phyloP scores from a whole-genome alignment of 2,888 invertebrate species.

The Parasteatoda lunata region DNA sequence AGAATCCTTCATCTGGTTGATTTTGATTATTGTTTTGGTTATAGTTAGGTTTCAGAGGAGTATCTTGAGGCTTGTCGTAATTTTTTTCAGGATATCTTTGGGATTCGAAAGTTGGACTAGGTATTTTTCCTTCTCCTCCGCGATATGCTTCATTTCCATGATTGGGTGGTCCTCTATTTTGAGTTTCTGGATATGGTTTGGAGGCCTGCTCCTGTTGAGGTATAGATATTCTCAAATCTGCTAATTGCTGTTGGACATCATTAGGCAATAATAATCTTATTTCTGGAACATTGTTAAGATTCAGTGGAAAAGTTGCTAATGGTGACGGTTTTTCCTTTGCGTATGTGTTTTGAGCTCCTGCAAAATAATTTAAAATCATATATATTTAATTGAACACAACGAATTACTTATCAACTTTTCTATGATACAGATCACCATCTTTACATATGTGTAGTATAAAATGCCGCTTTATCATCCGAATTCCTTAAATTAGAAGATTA shows the following conservation, averaged over 20 bases:
- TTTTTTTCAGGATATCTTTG: conserved; percentile 30
- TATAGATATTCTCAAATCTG: conserved; percentile 15
- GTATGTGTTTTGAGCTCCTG: conserved; percentile 21
- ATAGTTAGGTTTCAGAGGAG: neutral
- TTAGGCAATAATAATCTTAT: conserved; percentile 52
- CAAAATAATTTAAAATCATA: neutral
- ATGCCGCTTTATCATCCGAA: too few relatives aligned
- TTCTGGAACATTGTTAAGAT: conserved; percentile 52
- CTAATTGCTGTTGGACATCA: conserved; percentile 55
- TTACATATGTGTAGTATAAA: too few relatives aligned
- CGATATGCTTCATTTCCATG: neutral
- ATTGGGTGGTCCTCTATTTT: neutral
- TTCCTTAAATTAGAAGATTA: too few relatives aligned
- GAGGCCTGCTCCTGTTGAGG: conserved; percentile 12
- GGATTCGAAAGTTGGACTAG: conserved; percentile 32
- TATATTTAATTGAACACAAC: too few relatives aligned
- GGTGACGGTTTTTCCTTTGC: conserved; percentile 38
- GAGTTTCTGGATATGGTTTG: conserved; percentile 4
- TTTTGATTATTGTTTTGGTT: neutral
- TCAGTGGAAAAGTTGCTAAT: conserved; percentile 36
- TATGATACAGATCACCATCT: too few relatives aligned
- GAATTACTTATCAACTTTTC: too few relatives aligned
- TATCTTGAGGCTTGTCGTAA: neutral
- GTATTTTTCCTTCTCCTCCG: conserved; percentile 4
- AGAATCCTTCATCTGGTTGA: neutral